Percentiles rank a stretch among this genome's conserved stretches.
Conservation (phyloP, 2,113 vertebrate genomes). For the Psilopogon haemacephalus region DNA sequence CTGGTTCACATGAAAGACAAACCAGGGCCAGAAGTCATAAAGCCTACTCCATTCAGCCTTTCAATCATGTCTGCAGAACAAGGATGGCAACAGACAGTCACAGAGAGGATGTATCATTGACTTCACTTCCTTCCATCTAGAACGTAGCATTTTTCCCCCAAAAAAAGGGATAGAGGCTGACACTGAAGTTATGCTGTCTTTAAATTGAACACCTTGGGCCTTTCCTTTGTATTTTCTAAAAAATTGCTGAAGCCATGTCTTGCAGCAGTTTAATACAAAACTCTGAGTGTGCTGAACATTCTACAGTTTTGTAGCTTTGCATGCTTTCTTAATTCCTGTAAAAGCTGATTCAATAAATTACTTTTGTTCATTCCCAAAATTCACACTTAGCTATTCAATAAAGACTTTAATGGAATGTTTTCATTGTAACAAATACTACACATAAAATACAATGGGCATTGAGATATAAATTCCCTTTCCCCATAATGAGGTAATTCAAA, state of each 20-base stretch:
- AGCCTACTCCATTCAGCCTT: neutral
- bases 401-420: slow-evolving; percentile 43
- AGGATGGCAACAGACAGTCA: neutral
- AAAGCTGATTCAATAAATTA: slow-evolving; percentile 1
- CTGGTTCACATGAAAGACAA: neutral
- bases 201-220: neutral
- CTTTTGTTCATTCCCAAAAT: slow-evolving; percentile 36
- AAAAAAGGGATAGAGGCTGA: neutral
- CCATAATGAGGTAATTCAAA: slow-evolving; percentile 61
- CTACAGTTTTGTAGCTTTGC: neutral
- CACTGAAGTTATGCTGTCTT: neutral
- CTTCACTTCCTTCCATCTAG: neutral
- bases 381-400: slow-evolving; percentile 45
- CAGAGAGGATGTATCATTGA: neutral
- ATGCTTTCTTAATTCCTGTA: neutral
- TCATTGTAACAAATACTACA: slow-evolving; percentile 40
- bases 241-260: neutral
- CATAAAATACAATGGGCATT: slow-evolving; percentile 36
- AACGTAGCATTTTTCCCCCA: neutral
- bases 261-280: neutral
- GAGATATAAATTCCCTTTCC: slow-evolving; percentile 62
- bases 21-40: neutral
- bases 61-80: neutral
- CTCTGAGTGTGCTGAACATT: neutral
- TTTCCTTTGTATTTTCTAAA: too few species aligned